Percentiles rank a stretch among this genome's conserved stretches.
phyloP scores from a whole-genome alignment of 92 coral and sea anemone species.

The Hydrozoanthus gracilis region DNA sequence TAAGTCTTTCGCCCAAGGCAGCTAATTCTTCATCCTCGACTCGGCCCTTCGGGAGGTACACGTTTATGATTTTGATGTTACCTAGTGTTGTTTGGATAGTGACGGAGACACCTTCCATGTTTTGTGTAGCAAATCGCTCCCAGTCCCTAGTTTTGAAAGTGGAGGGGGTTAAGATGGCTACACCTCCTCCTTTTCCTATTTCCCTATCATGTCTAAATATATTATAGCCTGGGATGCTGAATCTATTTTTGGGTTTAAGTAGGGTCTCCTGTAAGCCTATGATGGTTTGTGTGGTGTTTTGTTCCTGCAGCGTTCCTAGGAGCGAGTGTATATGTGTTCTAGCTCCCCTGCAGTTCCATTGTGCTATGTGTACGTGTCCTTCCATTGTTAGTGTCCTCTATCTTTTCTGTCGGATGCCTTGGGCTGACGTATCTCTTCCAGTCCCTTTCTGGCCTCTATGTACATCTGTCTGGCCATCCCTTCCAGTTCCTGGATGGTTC shows the following conservation, averaged over 20 bases:
- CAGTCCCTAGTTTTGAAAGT: not conserved
- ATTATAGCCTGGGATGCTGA: not conserved
- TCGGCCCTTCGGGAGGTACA: not conserved
- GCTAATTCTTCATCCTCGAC: not conserved
- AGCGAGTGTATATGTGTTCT: not conserved
- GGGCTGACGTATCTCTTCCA: not conserved
- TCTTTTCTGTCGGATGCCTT: not conserved
- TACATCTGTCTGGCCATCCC: constrained; percentile 2
- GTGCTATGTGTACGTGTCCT: too few relatives aligned
- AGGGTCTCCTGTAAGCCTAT: not conserved
- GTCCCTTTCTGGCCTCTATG: constrained; percentile 1
- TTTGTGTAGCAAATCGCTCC: not conserved
- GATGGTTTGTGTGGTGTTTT: not conserved
- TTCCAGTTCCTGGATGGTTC: not conserved
- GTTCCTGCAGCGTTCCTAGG: too few relatives aligned
- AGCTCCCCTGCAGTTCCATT: too few relatives aligned
- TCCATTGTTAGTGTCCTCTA: not conserved
- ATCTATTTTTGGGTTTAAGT: not conserved
- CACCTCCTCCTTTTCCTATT: not conserved
- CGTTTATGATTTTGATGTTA: not conserved
- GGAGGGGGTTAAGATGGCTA: not conserved
- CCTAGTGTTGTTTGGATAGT: not conserved
- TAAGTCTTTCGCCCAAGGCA: not conserved
- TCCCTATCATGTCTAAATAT: not conserved
- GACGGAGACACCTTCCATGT: not conserved